Base-by-base conservation (phyloP, 1,140 invertebrate genomes). In the Pseudomyrmex dendroicus region DNA sequence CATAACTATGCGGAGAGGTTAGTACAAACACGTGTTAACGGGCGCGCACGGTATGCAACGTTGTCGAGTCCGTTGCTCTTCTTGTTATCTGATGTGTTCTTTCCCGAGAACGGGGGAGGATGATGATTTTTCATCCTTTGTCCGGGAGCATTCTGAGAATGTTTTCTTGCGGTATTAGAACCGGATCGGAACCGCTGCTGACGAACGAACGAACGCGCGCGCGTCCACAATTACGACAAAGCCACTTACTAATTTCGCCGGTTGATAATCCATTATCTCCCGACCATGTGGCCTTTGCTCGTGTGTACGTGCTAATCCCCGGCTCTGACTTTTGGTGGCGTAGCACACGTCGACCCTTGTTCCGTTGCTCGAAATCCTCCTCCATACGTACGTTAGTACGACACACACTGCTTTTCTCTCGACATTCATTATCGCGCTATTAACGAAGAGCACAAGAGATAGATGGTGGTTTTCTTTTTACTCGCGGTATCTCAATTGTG, bases 231-330 rank as follows among this genome's bases (percentile, higher is more conserved):
- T 91, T 91, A 91, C 80, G 83, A 80, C 88, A 66, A 89, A 90
- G 89, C 88, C 90, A 91, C 90, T 91, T 90, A 87, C 89, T 90
- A 83, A 88, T 90, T 90, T 91, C 82, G 5, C 59, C 54, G 84
- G 50, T 83, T 86, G 82, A 90, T 90, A 89, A 91, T 90, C 87
- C 87, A 89, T 91, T 90, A 91, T 88, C 87, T 78, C 2, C 12
- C 67, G 35, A 10, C 56, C 59, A 77, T 72, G 61, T 59, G 64
- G 66, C 25, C 64, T 72, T 12, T 52, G 63, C 5, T 17, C 52
- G n/a, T 70, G 25, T 67, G 74, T 85, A 77, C 73, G 73, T 83
- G 63, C 77, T 88, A 88, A 88, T 88, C 70, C 77, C 12, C 22
- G n/a, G 25, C 25, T 77, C 63, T 73, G 82, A 87, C 86, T 87